Percentiles rank a stretch among this genome's conserved stretches.
phyloP scores from a whole-genome alignment of 2,797 vertebrate species.

The Sorex maritimensis region DNA sequence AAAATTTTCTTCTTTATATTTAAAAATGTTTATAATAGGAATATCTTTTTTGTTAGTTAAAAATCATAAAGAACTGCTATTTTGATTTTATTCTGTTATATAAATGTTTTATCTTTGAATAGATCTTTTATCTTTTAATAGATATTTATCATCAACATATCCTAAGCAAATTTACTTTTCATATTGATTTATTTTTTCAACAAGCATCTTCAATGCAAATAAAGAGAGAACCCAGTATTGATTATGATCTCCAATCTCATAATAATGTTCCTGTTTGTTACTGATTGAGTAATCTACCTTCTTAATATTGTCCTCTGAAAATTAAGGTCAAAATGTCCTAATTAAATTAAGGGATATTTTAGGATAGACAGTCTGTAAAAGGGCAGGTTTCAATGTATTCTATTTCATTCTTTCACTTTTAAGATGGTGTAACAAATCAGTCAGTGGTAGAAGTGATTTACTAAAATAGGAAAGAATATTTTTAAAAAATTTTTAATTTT shows the following conservation, averaged over 20 bases:
- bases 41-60: no score
- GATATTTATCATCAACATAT: not conserved
- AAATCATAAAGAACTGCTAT: not conserved
- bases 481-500: no score
- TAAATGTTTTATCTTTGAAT: not conserved
- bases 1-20: slow-evolving; percentile 2
- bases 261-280: slow-evolving; percentile 64
- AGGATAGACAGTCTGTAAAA: slow-evolving; percentile 24
- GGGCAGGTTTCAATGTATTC: not conserved
- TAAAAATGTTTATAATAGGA: not conserved
- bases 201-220: slow-evolving; percentile 29
- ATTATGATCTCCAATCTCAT: slow-evolving; percentile 24
- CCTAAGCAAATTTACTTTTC: slow-evolving; percentile 53
- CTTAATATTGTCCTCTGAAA: slow-evolving; percentile 44
- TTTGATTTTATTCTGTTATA: not conserved
- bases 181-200: slow-evolving; percentile 50
- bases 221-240: slow-evolving; percentile 53
- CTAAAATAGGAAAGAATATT: not conserved
- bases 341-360: slow-evolving; percentile 45
- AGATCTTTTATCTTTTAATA: not conserved
- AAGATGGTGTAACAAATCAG: not conserved
- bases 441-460: not conserved
- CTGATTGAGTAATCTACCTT: slow-evolving; percentile 10
- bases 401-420: not conserved
- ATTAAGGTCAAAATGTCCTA: slow-evolving; percentile 55